These are phyloP conservation scores for Papilio gigon DNA, from an alignment of 2,888 invertebrate genomes.

Conservation along the genomic window DNA sequence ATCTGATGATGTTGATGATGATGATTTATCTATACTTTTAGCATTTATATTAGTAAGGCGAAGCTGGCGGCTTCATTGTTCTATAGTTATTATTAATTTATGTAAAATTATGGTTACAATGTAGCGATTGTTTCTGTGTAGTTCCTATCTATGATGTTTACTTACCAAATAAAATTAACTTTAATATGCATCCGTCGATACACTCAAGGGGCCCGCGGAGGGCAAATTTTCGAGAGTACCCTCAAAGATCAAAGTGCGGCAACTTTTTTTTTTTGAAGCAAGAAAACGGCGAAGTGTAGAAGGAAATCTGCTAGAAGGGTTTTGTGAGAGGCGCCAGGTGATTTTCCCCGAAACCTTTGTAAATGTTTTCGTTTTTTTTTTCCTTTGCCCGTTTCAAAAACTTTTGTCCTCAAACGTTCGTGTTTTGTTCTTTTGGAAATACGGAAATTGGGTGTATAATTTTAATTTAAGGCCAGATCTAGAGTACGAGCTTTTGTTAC, in stretches of 20 bases:
- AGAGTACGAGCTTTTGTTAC: constrained; percentile 1
- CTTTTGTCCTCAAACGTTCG: constrained; percentile 35
- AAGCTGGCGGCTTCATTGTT: not conserved
- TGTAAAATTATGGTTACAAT: too few species aligned
- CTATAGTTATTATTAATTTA: too few species aligned
- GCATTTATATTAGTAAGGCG: too few species aligned
- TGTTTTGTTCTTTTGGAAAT: constrained; percentile 34
- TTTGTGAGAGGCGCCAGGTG: constrained; percentile 52
- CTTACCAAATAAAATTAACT: constrained; percentile 28
- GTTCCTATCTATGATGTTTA: constrained; percentile 16
- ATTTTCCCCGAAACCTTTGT: constrained; percentile 46
- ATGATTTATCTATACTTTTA: too few species aligned
- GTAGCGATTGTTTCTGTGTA: not conserved
- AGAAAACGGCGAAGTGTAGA: constrained; percentile 52
- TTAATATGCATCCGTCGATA: constrained; percentile 42
- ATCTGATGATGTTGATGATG: too few species aligned
- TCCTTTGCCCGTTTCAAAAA: constrained; percentile 24
- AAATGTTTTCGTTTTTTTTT: constrained; percentile 40
- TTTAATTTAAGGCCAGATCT: constrained; percentile 18
- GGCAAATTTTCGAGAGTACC: constrained; percentile 63
- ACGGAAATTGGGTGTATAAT: constrained; percentile 26
- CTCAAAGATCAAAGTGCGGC: constrained; percentile 63
- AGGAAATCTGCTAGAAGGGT: constrained; percentile 39
- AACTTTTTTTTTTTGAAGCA: constrained; percentile 56
- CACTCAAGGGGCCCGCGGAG: constrained; percentile 51